Evolutionary conservation across 2,888 invertebrate species (phyloP).

Genomic region (Acronicta psi): DNA sequence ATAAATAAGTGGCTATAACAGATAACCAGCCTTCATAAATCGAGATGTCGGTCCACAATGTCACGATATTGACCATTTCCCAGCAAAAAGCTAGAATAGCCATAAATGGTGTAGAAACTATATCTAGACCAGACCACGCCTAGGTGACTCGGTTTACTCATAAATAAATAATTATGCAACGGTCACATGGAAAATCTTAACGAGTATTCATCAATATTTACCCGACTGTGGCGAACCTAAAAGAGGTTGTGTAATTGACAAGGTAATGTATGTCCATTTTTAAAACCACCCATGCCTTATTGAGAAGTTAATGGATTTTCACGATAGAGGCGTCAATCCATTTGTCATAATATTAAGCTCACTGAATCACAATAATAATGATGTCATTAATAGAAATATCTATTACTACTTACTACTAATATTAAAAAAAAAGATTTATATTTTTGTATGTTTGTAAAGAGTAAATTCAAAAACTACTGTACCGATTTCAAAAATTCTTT

Average conservation of each 20-base stretch:
- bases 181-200: conserved; percentile 6
- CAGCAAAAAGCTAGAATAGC: conserved; percentile 47
- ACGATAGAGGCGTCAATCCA: too few relatives aligned
- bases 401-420: too few relatives aligned
- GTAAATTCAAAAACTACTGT: too few relatives aligned
- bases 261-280: neutral
- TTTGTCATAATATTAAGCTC: too few relatives aligned
- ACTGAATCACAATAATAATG: too few relatives aligned
- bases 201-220: neutral
- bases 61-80: conserved; percentile 52
- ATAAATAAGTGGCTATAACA: conserved; percentile 8
- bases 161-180: conserved; percentile 24
- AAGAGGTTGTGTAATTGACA: neutral
- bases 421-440: too few relatives aligned
- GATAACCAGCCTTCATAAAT: conserved; percentile 40
- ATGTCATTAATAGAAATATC: too few relatives aligned
- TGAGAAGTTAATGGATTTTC: too few relatives aligned
- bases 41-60: conserved; percentile 39
- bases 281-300: too few relatives aligned
- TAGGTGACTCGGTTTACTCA: conserved; percentile 31
- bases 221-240: neutral
- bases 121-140: conserved; percentile 47
- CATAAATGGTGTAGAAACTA: conserved; percentile 51
- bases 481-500: too few relatives aligned
- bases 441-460: too few relatives aligned